A percentile compares a stretch with the other conserved stretches of the same genome.
Evolutionary conservation across 2,797 vertebrate genomes (phyloP).

Genomic region (Chloroceryle amazona): DNA sequence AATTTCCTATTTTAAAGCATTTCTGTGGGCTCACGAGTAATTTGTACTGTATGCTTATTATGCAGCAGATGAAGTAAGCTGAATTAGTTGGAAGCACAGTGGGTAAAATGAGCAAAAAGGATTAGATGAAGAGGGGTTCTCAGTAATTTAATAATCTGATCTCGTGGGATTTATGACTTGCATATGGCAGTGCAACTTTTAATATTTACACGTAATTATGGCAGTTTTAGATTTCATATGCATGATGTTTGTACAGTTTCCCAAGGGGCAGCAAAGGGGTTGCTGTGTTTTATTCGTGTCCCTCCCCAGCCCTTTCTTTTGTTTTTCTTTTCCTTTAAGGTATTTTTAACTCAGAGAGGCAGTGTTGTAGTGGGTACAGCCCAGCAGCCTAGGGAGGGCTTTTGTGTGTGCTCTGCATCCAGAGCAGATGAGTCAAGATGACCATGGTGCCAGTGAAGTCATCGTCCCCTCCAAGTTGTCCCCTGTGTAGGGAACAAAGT

Average conservation of each 20-base stretch:
- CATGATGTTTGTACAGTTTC: not conserved
- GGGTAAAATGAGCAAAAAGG: conserved; percentile 27
- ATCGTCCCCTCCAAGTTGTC: not conserved
- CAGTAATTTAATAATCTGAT: conserved; percentile 8
- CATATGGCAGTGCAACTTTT: not conserved
- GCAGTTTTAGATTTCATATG: not conserved
- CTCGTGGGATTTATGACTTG: not conserved
- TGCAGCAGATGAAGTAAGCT: not conserved
- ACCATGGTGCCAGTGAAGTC: not conserved
- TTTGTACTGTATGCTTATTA: not conserved
- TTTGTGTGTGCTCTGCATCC: not conserved
- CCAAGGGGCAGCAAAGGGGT: not conserved
- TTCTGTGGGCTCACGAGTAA: not conserved
- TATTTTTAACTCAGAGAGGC: not conserved
- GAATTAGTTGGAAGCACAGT: not conserved
- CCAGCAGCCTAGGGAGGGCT: not conserved
- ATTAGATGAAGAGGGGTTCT: not conserved
- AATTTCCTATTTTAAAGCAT: not conserved
- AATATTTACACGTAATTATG: not conserved
- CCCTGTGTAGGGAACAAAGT: rapidly evolving
- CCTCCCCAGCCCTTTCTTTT: not conserved
- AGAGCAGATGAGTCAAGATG: not conserved
- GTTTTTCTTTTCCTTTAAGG: not conserved
- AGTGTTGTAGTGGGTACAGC: not conserved
- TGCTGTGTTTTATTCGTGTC: not conserved